Evolutionary conservation across 1,140 invertebrate species (phyloP).

Genomic region (Zophobas morio): DNA sequence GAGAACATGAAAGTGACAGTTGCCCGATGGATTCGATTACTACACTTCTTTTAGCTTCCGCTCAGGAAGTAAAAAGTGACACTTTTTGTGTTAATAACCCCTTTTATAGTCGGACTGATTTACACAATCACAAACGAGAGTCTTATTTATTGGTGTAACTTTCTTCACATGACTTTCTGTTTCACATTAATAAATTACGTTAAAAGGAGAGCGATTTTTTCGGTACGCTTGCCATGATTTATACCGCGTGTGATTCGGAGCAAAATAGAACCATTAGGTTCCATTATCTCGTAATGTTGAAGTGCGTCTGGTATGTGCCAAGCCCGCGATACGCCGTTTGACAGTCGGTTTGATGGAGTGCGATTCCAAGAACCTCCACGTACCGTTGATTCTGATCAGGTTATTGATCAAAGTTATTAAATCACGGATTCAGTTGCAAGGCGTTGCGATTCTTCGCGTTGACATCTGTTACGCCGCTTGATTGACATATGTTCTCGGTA

Average conservation of each 20-base stretch:
- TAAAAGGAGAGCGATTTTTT: background rate
- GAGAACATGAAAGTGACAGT: too few species aligned
- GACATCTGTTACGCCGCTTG: background rate
- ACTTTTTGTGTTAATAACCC: too few species aligned
- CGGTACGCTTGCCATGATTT: background rate
- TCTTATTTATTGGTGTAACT: background rate
- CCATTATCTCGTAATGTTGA: background rate
- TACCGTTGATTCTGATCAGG: background rate
- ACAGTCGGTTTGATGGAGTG: background rate
- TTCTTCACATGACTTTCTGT: constrained; percentile 2
- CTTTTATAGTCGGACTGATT: too few species aligned
- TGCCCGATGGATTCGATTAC: too few species aligned
- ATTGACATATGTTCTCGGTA: constrained; percentile 31
- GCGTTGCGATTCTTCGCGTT: background rate
- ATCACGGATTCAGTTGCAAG: background rate
- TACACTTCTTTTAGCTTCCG: too few species aligned
- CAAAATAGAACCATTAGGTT: background rate
- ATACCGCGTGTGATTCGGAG: background rate
- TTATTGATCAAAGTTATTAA: background rate
- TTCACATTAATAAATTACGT: constrained; percentile 5
- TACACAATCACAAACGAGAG: background rate
- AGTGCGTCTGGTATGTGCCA: background rate
- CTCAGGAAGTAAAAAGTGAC: too few species aligned
- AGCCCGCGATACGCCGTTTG: background rate
- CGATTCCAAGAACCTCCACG: background rate